Base-by-base conservation (phyloP, 2,113 vertebrate genomes). In the Otocyon megalotis region DNA sequence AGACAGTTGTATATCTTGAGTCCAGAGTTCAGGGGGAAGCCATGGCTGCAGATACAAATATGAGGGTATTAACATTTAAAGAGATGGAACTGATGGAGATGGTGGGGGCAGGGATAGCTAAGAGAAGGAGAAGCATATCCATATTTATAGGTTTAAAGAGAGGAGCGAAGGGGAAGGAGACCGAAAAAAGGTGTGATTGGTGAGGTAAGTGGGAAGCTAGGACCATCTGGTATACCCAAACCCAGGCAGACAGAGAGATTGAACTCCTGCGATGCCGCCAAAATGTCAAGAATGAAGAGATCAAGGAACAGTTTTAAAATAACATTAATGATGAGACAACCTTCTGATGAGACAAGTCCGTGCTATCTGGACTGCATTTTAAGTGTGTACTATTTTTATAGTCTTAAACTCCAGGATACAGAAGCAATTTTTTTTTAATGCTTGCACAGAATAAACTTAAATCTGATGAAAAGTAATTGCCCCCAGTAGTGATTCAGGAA, bases 401-500 rank as follows among this genome's bases (percentile, higher is more conserved):
- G 35, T 86, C 80, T 94, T 60, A 90, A 92, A 90, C 19, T 79
- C 50, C 15, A 69, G 24, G n/a, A 83, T 86, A 7, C 67, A 63
- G 37, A 56, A 91, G 43, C 56, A 43, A 69, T 94, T 94, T 92
- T 90, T 92, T 87, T 95, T 56, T 53, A 43, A 76, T 91, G 48
- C 56, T 96, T 90, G 62, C 22, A 74, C 50, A 95, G 72, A 96
- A 80, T 53, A 97, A 97, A 81, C 81, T 43, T 91, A 82, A 97
- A 92, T 77, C 84, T 81, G 93, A 50, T 97, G 83, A 96, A 96
- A 97, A 96, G 53, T 91, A 90, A 94, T 96, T 83, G 56, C 11
- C 53, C 91, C 50, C 62, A 87, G 95, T 79, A 60, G 85, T 96
- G 71, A 96, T 95, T 96, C 54, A 50, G 50, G 37, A 37, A 58